Conservation (phyloP, 2,113 vertebrate species). For the Datnioides undecimradiatus region DNA sequence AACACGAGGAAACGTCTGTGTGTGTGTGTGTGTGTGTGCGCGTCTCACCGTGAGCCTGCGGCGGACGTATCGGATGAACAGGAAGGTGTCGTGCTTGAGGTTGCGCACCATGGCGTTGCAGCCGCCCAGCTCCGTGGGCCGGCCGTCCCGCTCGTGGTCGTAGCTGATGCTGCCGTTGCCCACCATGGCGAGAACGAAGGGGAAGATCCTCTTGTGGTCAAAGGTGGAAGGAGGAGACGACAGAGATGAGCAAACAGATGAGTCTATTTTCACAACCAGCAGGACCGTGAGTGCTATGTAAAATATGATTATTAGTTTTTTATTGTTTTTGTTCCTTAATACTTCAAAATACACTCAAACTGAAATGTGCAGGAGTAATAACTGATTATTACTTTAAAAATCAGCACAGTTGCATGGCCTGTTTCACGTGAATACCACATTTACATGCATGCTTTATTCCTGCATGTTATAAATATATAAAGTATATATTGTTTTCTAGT, state of each 20-base stretch:
- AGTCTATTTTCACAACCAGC: too few relatives aligned
- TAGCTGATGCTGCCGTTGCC: slow-evolving; percentile 94
- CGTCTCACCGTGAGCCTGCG: slow-evolving; percentile 93
- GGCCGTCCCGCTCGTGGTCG: slow-evolving; percentile 93
- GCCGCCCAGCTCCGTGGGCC: slow-evolving; percentile 92
- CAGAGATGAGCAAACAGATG: background rate
- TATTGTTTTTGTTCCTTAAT: too few relatives aligned
- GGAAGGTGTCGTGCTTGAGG: slow-evolving; percentile 95
- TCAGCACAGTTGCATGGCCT: too few relatives aligned
- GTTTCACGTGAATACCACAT: too few relatives aligned
- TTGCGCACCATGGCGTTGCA: slow-evolving; percentile 96
- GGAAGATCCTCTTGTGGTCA: slow-evolving; percentile 89
- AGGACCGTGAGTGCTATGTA: too few relatives aligned
- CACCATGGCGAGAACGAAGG: slow-evolving; percentile 94
- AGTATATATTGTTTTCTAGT: too few relatives aligned
- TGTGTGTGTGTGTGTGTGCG: background rate
- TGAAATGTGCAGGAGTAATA: too few relatives aligned
- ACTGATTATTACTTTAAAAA: too few relatives aligned
- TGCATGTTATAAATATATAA: too few relatives aligned
- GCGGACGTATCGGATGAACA: slow-evolving; percentile 95
- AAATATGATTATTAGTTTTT: too few relatives aligned
- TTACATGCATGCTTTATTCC: too few relatives aligned
- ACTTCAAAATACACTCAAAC: too few relatives aligned
- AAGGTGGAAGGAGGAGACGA: background rate
- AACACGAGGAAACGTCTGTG: background rate